A percentile compares a stretch with the other conserved stretches of the same genome.
Evolutionary conservation across 1,140 invertebrate species (phyloP).

Genomic region (Chionoecetes opilio): DNA sequence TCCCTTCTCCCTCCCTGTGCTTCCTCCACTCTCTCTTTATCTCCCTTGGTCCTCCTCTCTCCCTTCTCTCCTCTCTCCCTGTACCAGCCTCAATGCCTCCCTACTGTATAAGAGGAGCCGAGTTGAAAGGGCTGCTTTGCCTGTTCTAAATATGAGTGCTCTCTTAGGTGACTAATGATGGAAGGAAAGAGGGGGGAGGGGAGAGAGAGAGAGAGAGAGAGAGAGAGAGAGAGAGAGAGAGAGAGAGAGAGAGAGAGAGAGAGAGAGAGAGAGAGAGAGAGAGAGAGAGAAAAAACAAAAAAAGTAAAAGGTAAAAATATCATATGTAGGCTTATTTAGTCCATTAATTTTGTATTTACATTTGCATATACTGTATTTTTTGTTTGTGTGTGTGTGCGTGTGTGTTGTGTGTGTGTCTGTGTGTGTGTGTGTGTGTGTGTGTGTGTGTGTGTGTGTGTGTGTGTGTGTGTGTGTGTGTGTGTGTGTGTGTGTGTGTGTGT

Average conservation of each 20-base stretch:
- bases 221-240: conserved; percentile 10
- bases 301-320: too few relatives aligned
- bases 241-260: conserved; percentile 21
- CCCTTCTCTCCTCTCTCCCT: background rate
- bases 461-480: too few relatives aligned
- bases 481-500: too few relatives aligned
- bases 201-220: background rate
- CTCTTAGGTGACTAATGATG: background rate
- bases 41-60: background rate
- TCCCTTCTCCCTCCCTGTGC: background rate
- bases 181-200: background rate
- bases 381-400: too few relatives aligned
- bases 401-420: too few relatives aligned
- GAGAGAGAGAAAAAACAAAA: too few relatives aligned
- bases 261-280: background rate
- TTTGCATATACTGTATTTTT: too few relatives aligned
- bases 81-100: background rate
- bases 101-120: background rate
- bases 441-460: too few relatives aligned
- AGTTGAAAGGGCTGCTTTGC: background rate
- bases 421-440: too few relatives aligned
- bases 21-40: background rate
- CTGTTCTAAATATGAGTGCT: background rate
- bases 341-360: too few relatives aligned
- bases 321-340: too few relatives aligned